Base-by-base conservation (phyloP, 1,140 invertebrate species). In the Homalodisca vitripennis region DNA sequence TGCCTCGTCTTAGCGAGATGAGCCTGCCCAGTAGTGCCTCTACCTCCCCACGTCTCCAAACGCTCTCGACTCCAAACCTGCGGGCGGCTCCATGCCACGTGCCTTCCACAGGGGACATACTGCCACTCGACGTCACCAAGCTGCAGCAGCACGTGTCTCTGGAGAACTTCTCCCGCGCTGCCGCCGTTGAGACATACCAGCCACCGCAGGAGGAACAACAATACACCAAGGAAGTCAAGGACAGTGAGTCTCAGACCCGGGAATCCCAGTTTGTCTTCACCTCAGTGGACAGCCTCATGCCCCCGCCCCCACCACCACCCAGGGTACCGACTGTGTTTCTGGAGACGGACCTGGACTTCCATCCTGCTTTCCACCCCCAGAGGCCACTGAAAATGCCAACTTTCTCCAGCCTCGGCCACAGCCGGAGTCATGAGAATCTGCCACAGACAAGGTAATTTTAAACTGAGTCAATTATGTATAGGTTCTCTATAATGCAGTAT, bases 361-460 rank as follows among this genome's bases (percentile, higher is more conserved):
- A 51, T 30, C 47, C 46, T 30, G 30, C 20, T 41, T 46, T 20
- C 65, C 68, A 13, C 13, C 66, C n/a, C 29, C 26, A 3, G 14
- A 17, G 62, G 26, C 27, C 22, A 63, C 34, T 84, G 86, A 70
- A n/a, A n/a, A n/a, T n/a, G 81, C 81, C 0, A 87, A 83, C 0
- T 81, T n/a, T n/a, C n/a, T n/a, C n/a, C n/a, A n/a, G n/a, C n/a
- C n/a, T 85, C 22, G 86, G 85, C 0, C 87, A 87, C 32, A 85
- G 82, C 29, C 24, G 51, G 27, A 48, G 41, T n/a, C 27, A 34
- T 31, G 29, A 46, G 48, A 22, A 32, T 13, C 47, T 68, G 12
- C 26, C 26, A 29, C 22, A 46, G 29, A 31, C 32, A 32, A 20
- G 48, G 14, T n/a, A n/a, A n/a, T n/a, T n/a, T n/a, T n/a, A n/a